These are phyloP conservation scores for Physella acuta DNA, from an alignment of 1,140 invertebrate genomes.

Conservation along the genomic window DNA sequence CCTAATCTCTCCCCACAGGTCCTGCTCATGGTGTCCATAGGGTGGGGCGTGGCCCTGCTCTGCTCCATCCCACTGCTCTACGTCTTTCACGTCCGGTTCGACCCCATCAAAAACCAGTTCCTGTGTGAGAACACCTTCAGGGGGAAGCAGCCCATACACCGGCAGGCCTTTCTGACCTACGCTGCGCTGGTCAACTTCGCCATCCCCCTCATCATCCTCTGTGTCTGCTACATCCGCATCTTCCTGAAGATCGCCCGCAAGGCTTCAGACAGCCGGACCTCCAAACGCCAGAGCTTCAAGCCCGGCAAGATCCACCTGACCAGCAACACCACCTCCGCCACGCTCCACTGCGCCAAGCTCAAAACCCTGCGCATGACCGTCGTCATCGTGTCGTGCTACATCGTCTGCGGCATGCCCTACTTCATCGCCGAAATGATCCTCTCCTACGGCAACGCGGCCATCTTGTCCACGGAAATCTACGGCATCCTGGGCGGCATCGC, in stretches of 20 bases:
- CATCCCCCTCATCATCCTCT: constrained; percentile 49
- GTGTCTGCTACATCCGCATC: constrained; percentile 52
- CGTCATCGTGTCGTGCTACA: constrained; percentile 56
- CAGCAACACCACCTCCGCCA: constrained; percentile 47
- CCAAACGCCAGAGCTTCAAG: constrained; percentile 33
- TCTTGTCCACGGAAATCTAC: constrained; percentile 36
- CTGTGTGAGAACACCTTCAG: constrained; percentile 53
- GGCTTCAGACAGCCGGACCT: constrained; percentile 38
- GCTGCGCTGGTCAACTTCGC: constrained; percentile 49
- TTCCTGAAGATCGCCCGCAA: constrained; percentile 54
- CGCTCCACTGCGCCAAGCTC: constrained; percentile 57
- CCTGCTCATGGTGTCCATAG: constrained; percentile 46
- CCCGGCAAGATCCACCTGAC: constrained; percentile 47
- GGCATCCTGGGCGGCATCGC: constrained; percentile 50
- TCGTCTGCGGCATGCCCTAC: constrained; percentile 56
- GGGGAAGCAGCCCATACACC: constrained; percentile 35
- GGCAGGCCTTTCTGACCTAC: constrained; percentile 54
- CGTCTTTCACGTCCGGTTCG: constrained; percentile 43
- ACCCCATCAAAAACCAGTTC: constrained; percentile 27
- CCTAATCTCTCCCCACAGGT: constrained; percentile 47
- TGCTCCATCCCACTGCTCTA: constrained; percentile 49
- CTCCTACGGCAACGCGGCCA: constrained; percentile 49
- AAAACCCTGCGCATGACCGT: constrained; percentile 61
- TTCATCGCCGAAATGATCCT: constrained; percentile 58
- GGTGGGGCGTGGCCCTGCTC: constrained; percentile 47